Evolutionary conservation across 2,797 vertebrate species (phyloP), one percentile per base, ranked within the genome.

Genomic region (Echeneis naucrates): DNA sequence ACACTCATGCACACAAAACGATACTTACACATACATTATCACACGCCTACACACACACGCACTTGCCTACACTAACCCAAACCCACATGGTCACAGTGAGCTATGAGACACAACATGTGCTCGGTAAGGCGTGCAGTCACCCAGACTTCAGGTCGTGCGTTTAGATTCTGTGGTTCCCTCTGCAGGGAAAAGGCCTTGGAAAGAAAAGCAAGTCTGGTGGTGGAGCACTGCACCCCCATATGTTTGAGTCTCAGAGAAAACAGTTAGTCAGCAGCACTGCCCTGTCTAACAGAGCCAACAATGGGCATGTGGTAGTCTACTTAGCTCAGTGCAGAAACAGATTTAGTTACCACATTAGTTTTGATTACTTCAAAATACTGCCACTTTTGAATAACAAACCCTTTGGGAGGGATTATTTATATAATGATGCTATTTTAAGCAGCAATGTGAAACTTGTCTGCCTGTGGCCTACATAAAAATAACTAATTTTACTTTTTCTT

Each of bases 81-180:
- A 93, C 89, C 89, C 89, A 87, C 83, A 84, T 32, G 86, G 87
- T 89, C 87, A 78, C 78, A 88, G 82, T 85, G 79, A 72, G 85
- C 84, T 69, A 78, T 9, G 87, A 91, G 92, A 93, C 91, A 89
- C 91, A 93, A 92, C 90, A 90, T 73, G 83, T 57, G 88, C 83
- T 87, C 77, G 77, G 40, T 71, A 81, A 82, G 81, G 87, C 89
- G 81, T 89, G 88, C 84, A 88, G 83, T 4, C 62, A 83, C 75
- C 62, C 87, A 86, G 85, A 89, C 82, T 69, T 47, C 74, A 51
- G 72, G 56, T 35, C 52, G 81, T n/a, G 85, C 82, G 82, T 91
- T 90, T 90, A 81, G 81, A 88, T 77, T 87, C 80, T 87, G 87
- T 73, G 86, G 85, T 89, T 91, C 81, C 59, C 62, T 78, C 71